Conservation (phyloP, 2,797 vertebrate species). For the Spatula clypeata region DNA sequence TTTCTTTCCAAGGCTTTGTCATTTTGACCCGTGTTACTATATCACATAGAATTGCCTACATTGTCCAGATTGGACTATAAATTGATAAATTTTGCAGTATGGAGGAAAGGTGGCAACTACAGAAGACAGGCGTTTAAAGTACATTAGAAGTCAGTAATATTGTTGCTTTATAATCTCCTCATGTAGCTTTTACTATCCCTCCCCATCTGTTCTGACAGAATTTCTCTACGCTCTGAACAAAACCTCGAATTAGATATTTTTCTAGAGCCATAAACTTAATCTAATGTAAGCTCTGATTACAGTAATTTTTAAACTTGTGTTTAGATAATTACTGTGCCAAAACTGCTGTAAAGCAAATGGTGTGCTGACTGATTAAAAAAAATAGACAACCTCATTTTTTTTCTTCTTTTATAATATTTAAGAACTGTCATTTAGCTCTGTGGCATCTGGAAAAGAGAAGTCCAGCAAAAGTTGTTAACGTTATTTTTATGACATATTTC, state of each 20-base stretch:
- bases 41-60: neutral
- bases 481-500: slow-evolving; percentile 25
- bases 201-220: slow-evolving; percentile 60
- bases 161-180: slow-evolving; percentile 26
- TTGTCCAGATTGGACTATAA: neutral
- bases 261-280: slow-evolving; percentile 30
- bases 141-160: slow-evolving; percentile 1
- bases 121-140: slow-evolving; percentile 21
- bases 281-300: slow-evolving; percentile 25
- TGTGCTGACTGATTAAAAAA: slow-evolving; percentile 17
- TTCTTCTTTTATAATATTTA: slow-evolving; percentile 27
- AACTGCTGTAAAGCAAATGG: slow-evolving; percentile 33
- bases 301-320: slow-evolving; percentile 38
- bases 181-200: slow-evolving; percentile 26
- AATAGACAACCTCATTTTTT: neutral
- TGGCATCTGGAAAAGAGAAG: slow-evolving; percentile 46
- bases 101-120: neutral
- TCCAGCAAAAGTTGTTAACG: slow-evolving; percentile 21
- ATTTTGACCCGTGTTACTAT: neutral
- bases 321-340: slow-evolving; percentile 25
- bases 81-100: neutral
- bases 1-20: neutral
- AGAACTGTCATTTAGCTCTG: slow-evolving; percentile 21
- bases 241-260: slow-evolving; percentile 42
- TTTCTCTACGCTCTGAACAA: slow-evolving; percentile 18